Evolutionary conservation across 2,113 vertebrate genomes (phyloP), one percentile per base, ranked within the genome.

Genomic region (Bufo bufo): DNA sequence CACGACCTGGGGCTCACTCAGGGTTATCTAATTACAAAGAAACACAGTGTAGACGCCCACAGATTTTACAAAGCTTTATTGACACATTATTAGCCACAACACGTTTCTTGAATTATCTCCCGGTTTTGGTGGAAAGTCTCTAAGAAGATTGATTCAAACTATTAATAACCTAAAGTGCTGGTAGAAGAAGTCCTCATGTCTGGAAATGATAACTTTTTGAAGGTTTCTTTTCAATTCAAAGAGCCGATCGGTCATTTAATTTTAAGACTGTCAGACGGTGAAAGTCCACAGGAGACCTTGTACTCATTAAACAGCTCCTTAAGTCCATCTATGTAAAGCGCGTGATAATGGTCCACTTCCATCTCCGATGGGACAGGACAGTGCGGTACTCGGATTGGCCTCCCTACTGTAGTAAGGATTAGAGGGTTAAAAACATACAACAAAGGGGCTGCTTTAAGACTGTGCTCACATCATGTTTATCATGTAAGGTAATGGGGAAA

Each of bases 261-360:
- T 82, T 3, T 87, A 56, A 97, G 94, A 84, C 89, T 59, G 77
- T 96, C 94, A 0, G 78, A 92, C 4, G 94, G 90, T 0, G 93
- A 86, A 65, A 97, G 93, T 13, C 96, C 94, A 6, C 90, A 96
- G 92, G 89, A 93, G 89, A 91, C 93, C 84, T 96, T 97, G 92
- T 97, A 93, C 13, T 93, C 58, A 10, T 97, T 94, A 72, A 96
- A 97, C 65, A 97, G 92, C 33, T 93, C 90, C 71, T 91, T 87
- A 33, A 97, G 90, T 13, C 88, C 93, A 11, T 94, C 87, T 91
- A 96, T 90, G 91, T 96, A 97, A 3, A 96, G 93, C 2, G 0
- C 16, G 47, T 97, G 96, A 84, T 96, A 97, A 85, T 92, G 92
- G 69, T 93, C 90, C 10, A 97, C 95, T 61, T 96, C 93, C 45